Conservation (phyloP, 2,797 vertebrate species). For the Anabas testudineus region DNA sequence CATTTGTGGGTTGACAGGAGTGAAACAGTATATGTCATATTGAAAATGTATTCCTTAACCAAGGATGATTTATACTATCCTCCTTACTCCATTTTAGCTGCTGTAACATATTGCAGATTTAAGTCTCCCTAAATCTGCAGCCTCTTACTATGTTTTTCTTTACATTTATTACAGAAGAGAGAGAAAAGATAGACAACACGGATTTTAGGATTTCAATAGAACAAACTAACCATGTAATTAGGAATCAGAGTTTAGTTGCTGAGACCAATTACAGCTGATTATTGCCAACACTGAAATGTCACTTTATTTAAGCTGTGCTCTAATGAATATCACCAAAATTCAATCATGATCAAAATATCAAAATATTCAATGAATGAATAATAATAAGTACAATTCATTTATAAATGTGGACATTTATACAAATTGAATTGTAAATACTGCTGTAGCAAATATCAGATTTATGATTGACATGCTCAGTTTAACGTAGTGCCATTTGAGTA, state of each 20-base stretch:
- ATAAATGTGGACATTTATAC: background rate
- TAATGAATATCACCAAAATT: background rate
- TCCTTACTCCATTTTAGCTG: slow-evolving; percentile 11
- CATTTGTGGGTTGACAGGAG: slow-evolving; percentile 21
- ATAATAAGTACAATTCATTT: background rate
- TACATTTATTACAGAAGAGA: too few relatives aligned
- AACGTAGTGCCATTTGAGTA: background rate
- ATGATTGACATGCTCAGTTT: background rate
- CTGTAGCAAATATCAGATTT: background rate
- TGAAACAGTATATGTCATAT: slow-evolving; percentile 18
- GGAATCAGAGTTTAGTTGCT: background rate
- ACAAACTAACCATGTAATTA: slow-evolving; percentile 5
- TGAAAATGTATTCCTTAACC: slow-evolving; percentile 21
- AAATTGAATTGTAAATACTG: background rate
- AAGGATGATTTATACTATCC: slow-evolving; percentile 11
- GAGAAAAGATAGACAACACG: too few relatives aligned
- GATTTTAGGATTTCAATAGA: background rate
- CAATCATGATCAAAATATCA: background rate
- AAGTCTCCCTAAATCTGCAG: too few relatives aligned
- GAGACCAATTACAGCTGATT: background rate
- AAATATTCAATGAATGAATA: background rate
- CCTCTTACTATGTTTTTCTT: too few relatives aligned
- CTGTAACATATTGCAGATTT: slow-evolving; percentile 11
- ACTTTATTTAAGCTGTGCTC: slow-evolving; percentile 4
- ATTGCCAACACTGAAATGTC: background rate